These are phyloP conservation scores for Nephrotoma guestfalica DNA, from an alignment of 2,888 invertebrate species.

Conservation along the genomic window DNA sequence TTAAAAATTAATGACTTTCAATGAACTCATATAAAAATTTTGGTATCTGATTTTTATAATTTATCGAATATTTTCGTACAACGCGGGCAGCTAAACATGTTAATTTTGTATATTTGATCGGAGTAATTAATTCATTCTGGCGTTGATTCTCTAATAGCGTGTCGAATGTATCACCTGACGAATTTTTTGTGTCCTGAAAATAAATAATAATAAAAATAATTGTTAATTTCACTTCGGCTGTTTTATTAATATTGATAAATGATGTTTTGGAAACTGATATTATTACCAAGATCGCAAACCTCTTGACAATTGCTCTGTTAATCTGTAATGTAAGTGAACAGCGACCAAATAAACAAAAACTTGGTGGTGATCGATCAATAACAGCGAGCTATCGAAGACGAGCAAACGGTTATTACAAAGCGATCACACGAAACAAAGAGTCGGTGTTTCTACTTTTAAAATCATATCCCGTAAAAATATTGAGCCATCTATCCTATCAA, in stretches of 20 bases:
- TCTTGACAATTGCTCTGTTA: no score
- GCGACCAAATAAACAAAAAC: no score
- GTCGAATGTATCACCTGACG: constrained; percentile 60
- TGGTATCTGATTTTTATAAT: constrained; percentile 43
- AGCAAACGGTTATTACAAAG: no score
- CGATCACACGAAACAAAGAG: no score
- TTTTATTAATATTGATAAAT: not conserved
- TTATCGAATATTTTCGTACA: constrained; percentile 54
- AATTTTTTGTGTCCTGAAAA: constrained; percentile 46
- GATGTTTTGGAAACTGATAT: no score
- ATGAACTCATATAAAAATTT: constrained; percentile 36
- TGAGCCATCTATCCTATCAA: no score
- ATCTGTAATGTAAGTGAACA: no score
- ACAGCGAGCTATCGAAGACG: no score
- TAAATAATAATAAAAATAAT: not conserved
- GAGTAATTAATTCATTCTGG: constrained; percentile 53
- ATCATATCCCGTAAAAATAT: no score
- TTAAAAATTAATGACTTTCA: constrained; percentile 23
- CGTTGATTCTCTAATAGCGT: constrained; percentile 48
- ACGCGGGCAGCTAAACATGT: constrained; percentile 76
- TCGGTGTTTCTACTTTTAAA: no score
- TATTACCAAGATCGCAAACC: no score
- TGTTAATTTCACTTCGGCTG: not conserved
- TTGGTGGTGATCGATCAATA: no score
- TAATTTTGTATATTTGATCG: constrained; percentile 61